A percentile compares a stretch with the other conserved stretches of the same genome.
phyloP scores from a whole-genome alignment of 2,113 vertebrate genomes.

The Pterocles burchelli region DNA sequence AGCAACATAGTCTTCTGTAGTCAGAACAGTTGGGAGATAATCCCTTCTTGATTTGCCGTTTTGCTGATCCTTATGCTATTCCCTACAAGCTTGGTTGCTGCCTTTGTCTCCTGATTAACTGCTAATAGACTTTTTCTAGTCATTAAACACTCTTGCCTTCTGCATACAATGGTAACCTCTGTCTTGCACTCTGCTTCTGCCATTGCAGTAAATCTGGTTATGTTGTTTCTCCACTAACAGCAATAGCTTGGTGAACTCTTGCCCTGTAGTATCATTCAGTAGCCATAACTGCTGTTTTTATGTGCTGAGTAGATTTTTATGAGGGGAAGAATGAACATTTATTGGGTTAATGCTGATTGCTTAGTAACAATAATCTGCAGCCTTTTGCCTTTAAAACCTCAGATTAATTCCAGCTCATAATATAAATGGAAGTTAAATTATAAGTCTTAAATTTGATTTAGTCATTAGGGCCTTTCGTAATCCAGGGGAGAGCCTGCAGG shows the following conservation, averaged over 20 bases:
- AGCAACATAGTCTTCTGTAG: neutral
- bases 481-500: slow-evolving; percentile 12
- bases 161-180: neutral
- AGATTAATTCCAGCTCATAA: slow-evolving; percentile 54
- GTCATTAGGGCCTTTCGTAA: slow-evolving; percentile 48
- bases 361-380: slow-evolving; percentile 37
- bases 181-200: neutral
- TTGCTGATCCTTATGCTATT: neutral
- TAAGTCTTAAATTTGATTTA: slow-evolving; percentile 65
- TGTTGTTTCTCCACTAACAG: neutral
- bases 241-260: neutral
- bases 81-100: neutral
- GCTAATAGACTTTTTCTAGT: neutral
- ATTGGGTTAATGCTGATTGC: slow-evolving; percentile 37
- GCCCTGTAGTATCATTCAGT: neutral
- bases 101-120: neutral
- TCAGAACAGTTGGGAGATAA: neutral
- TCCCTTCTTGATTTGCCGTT: neutral
- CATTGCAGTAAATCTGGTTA: neutral
- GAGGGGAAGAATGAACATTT: neutral
- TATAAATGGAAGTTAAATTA: slow-evolving; percentile 50
- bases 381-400: slow-evolving; percentile 61
- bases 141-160: neutral
- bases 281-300: neutral
- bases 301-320: neutral